Percentiles rank a stretch among this genome's conserved stretches.
These are phyloP conservation scores for Reticulitermes speratus DNA, from an alignment of 1,140 invertebrate genomes.

Conservation along the genomic window DNA sequence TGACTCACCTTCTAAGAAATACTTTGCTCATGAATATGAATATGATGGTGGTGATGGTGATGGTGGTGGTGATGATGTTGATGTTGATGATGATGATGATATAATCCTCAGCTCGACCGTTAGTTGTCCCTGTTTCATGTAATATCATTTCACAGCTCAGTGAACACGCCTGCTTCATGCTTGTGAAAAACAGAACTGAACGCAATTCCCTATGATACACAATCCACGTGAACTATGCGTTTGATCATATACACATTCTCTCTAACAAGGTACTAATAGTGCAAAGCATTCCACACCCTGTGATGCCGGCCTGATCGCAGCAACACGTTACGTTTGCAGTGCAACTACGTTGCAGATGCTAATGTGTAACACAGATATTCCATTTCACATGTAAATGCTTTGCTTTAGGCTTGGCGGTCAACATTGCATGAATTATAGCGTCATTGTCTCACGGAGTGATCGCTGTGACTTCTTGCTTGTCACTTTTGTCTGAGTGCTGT, in stretches of 20 bases:
- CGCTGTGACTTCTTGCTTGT: background rate
- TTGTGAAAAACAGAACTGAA: background rate
- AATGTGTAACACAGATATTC: slow-evolving; percentile 19
- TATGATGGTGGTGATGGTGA: too few species aligned
- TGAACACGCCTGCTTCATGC: background rate
- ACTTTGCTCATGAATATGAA: too few species aligned
- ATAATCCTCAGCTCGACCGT: too few species aligned
- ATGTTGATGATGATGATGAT: too few species aligned
- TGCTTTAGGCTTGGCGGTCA: background rate
- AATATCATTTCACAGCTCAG: background rate
- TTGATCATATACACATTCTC: background rate
- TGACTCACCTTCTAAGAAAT: too few species aligned
- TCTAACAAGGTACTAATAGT: slow-evolving; percentile 3
- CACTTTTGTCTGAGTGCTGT: too few species aligned
- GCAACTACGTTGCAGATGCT: background rate
- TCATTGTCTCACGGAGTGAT: background rate
- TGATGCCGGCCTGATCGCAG: background rate
- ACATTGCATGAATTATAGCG: background rate
- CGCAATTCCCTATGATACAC: background rate
- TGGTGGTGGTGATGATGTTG: too few species aligned
- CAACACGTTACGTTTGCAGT: background rate
- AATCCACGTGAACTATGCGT: slow-evolving; percentile 2
- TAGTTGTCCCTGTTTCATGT: background rate
- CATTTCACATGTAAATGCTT: background rate
- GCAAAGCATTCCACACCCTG: slow-evolving; percentile 13